Base-by-base conservation (phyloP, 1,140 invertebrate genomes). In the Pteromalus puparum region DNA sequence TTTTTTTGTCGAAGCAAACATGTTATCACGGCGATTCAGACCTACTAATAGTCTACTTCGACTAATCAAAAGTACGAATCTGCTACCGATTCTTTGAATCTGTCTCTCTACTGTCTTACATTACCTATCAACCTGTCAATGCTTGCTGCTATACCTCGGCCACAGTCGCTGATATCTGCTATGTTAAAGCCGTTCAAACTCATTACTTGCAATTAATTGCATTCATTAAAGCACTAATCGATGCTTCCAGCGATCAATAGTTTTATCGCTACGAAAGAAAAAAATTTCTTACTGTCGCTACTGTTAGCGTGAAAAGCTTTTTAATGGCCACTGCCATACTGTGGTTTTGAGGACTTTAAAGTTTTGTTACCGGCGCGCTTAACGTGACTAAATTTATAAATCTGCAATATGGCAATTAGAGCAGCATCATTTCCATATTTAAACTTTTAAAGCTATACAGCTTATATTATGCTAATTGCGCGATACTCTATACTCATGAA, bases 121-220 rank as follows among this genome's bases (percentile, higher is more conserved):
- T 76, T 88, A 90, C 88, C 88, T 91, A 90, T 87, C 88, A 92
- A 91, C 88, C 90, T 92, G 89, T 92, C 88, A 89, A 91, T 92
- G 92, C 91, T 93, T 93, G 91, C 92, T 92, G 91, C 91, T 93
- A 90, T 92, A 92, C 88, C 89, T 93, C 91, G 91, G 91, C 90
- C 89, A 92, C 88, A 89, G 89, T 92, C 88, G 89, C 91, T 90
- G 91, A 89, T 90, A 90, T 90, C 88, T 91, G 89, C 90, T 89
- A 90, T 90, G 90, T 89, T 5, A 86, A 89, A 92, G 88, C 90
- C 88, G 84, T 90, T 89, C 87, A 86, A 87, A 90, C 84, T 89
- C 87, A 90, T 90, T 85, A 89, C 87, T 90, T 85, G 88, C 30
- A 34, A 34, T 34, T 87, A 91, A 87, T 90, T 90, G 88, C 89